Evolutionary conservation across 2,888 invertebrate genomes (phyloP), one percentile per base, ranked within the genome.

Genomic region (Chydorus sphaericus): DNA sequence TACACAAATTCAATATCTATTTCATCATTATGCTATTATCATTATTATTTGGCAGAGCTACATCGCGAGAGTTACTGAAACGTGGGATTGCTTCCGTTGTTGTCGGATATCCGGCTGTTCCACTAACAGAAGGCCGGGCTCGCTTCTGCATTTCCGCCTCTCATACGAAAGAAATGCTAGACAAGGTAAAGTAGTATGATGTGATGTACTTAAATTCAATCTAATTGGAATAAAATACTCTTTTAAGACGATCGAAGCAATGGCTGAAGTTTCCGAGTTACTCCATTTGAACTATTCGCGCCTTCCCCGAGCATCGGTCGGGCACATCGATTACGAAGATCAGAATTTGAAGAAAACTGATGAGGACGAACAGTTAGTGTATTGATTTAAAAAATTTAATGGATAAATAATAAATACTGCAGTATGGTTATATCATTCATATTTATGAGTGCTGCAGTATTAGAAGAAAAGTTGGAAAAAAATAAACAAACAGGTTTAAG

Each of bases 101-200:
- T 58, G 97, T 96, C 56, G 96, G 96, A 61, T 97, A 93, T 73
- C 97, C 98, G 56, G 97, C 97, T 57, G 96, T 96, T 53, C 90
- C 94, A 48, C 79, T 98, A 62, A 83, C 86, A 75, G 84, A 86
- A 72, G 88, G 90, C 31, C 79, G 97, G 65, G 90, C 90, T 64
- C 77, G 94, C 64, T 90, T 97, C 72, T 98, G 98, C 68, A 73
- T 98, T 59, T 96, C 94, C 52, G 94, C 97, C 55, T 84, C 91
- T 26, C 97, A 97, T 71, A 85, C 91, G 55, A 90, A 91, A 72
- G 88, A 85, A 70, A 92, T 93, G 74, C 76, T 98, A 62, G 96
- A 97, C 71, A 78, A 77, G 65, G 87, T 75, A 64, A n/a, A n/a
- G n/a, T n/a, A 65, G 70, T 59, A 28, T 28, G n/a, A 16, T 55